Evolutionary conservation across 2,888 invertebrate species (phyloP), one percentile per base, ranked within the genome.

Genomic region (Archaeoteleia sp.): DNA sequence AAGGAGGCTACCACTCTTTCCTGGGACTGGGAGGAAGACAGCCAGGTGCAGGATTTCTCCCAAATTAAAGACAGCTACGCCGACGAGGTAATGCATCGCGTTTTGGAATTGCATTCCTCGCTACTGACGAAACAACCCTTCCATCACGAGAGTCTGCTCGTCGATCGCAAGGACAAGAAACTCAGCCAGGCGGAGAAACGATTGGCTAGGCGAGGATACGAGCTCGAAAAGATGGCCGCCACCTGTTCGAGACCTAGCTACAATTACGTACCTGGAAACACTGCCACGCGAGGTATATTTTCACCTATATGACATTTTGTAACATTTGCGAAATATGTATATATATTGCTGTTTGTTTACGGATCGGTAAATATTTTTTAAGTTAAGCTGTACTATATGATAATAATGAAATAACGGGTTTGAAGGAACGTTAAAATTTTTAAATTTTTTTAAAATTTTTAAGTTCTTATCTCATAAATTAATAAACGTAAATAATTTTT

Each of bases 91-190:
- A 90, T 97, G 88, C 91, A 93, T 48, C 71, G 72, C 15, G 84
- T 93, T 13, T 85, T 93, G 35, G 88, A 89, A 53, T 85, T 88
- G 15, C 89, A 91, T 73, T 90, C 91, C 9, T 88, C 87, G 29
- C 84, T 89, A 43, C 85, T 94, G 60, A 92, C 91, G 58, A 93
- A 93, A 85, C 93, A 94, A 78, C 98, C 98, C 0, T 98, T 98
- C 87, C 94, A 95, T 76, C 98, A 98, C 81, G 98, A 98, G 85
- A 96, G 97, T 6, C 87, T 98, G 49, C 87, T 98, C 23, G 93
- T 97, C 1, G 98, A 98, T 85, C 90, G 96, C 34, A 97, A 97
- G 82, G 97, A 97, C 79, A 94, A 97, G 85, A 95, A 97, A 79
- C 86, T 98, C 34, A 96, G 97, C 0, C 93, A 94, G 80, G 94